phyloP scores from a whole-genome alignment of 2,888 invertebrate genomes.

The Leptarthrus brevirostris region DNA sequence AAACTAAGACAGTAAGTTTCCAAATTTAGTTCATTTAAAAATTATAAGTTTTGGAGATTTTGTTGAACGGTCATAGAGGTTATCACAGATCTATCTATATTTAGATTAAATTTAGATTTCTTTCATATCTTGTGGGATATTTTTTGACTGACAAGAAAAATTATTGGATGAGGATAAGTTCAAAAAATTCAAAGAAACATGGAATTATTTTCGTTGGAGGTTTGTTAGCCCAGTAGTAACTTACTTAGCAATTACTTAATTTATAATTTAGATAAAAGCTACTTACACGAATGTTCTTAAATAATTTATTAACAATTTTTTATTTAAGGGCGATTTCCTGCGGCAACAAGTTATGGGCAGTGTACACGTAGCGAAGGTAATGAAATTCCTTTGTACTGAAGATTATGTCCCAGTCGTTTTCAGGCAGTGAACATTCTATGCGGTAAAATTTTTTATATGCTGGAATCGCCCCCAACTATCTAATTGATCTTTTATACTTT shows the following conservation, averaged over 20 bases:
- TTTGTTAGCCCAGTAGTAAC: constrained; percentile 43
- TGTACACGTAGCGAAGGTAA: background rate
- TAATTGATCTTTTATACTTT: background rate
- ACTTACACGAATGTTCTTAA: constrained; percentile 38
- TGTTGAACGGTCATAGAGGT: constrained; percentile 34
- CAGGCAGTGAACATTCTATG: constrained; percentile 15
- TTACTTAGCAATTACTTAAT: constrained; percentile 36
- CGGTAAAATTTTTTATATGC: background rate
- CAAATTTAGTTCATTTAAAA: constrained; percentile 13
- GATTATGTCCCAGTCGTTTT: constrained; percentile 19
- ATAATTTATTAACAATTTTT: constrained; percentile 49
- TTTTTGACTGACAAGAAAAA: background rate
- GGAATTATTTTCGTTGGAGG: too few relatives aligned
- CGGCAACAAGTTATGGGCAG: background rate
- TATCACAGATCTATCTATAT: constrained; percentile 48
- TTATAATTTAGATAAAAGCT: constrained; percentile 49
- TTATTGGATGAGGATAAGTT: too few relatives aligned
- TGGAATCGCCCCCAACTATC: background rate
- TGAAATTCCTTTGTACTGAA: constrained; percentile 21
- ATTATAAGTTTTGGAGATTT: constrained; percentile 5
- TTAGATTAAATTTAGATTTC: constrained; percentile 28
- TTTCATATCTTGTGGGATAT: background rate
- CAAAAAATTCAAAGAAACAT: too few relatives aligned
- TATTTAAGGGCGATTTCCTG: constrained; percentile 17
- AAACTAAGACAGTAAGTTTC: background rate